Evolutionary conservation across 2,888 invertebrate genomes (phyloP), one percentile per base, ranked within the genome.

Genomic region (Syrista parreyssii): DNA sequence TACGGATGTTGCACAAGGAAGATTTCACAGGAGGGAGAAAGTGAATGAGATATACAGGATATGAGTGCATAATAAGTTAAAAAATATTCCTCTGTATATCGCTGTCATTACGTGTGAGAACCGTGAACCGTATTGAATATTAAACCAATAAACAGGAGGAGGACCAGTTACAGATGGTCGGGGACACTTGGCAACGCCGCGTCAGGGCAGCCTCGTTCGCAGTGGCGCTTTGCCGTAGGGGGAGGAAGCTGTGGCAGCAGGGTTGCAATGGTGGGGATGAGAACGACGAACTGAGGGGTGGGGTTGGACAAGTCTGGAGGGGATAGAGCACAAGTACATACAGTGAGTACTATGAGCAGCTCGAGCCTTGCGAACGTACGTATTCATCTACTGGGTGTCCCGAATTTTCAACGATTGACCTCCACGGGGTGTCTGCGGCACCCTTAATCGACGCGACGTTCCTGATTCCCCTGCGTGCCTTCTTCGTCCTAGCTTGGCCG

Each of bases 61-160:
- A 9, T 55, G 55, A 55, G 55, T 23, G 9, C 55, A 55, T 55
- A 55, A 71, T 71, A 71, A 71, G 33, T 71, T 31, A 32, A 30
- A 32, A 31, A 71, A 71, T 71, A 4, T 32, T 31, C 12, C 71
- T 34, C 36, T 71, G 30, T 74, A 74, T 35, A 23, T 36, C 33
- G 74, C 15, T 74, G 74, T 35, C 74, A 35, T 74, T 74, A 74
- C 74, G 74, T 30, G 71, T 31, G 31, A 30, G 71, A 12, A 82
- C 84, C 83, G 80, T 82, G 82, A 83, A 85, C 81, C 85, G 83
- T 85, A 87, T 87, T 86, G 87, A 87, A 86, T 86, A 87, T 86
- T 87, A 86, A 86, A 86, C 86, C 86, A 86, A 86, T 87, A 87
- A 87, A 86, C 85, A 84, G 80, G 82, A 82, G 81, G 82, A 84